These are phyloP conservation scores for Sphenodon punctatus DNA, from an alignment of 2,797 vertebrate species.

Conservation along the genomic window DNA sequence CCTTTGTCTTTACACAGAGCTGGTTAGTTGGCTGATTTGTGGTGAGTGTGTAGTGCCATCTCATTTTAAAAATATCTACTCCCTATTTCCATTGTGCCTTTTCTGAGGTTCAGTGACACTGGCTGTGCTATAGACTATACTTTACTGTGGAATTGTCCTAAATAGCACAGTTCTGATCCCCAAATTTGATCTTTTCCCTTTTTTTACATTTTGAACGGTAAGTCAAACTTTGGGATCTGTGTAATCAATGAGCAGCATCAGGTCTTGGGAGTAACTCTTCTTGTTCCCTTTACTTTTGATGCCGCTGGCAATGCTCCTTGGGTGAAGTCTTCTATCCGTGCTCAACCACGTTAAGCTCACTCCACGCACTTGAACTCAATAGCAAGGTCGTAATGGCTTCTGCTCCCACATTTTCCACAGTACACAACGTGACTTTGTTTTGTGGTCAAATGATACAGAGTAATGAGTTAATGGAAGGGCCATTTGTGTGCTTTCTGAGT, in stretches of 20 bases:
- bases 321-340: not conserved
- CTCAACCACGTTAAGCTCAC: not conserved
- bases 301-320: not conserved
- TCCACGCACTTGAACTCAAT: not conserved
- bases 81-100: too few species aligned
- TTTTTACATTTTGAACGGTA: not conserved
- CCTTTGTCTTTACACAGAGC: too few species aligned
- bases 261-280: not conserved
- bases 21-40: too few species aligned
- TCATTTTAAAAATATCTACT: too few species aligned
- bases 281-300: not conserved
- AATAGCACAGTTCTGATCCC: too few species aligned
- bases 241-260: not conserved
- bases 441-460: not conserved
- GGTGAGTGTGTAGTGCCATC: too few species aligned
- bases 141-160: too few species aligned
- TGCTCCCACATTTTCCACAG: not conserved
- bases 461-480: not conserved
- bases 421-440: not conserved
- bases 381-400: not conserved
- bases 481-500: not conserved
- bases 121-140: too few species aligned
- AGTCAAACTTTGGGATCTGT: not conserved
- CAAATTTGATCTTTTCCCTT: constrained; percentile 31
- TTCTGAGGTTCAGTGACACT: too few species aligned